Evolutionary conservation across 1,140 invertebrate species (phyloP).

Genomic region (Drosophila parabipectinata): DNA sequence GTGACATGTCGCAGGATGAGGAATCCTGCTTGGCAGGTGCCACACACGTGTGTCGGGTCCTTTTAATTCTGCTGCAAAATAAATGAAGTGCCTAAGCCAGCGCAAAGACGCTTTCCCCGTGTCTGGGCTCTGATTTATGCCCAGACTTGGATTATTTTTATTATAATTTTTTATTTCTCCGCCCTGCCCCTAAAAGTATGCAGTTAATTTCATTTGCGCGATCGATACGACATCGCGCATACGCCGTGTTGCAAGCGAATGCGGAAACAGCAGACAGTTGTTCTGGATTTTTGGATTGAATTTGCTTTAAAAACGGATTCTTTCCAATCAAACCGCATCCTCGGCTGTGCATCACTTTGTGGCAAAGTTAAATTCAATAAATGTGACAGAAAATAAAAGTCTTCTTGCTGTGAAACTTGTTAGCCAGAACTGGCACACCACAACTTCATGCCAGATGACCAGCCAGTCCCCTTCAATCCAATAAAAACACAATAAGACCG

Average conservation of each 20-base stretch:
- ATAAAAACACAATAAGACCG: slow-evolving; percentile 47
- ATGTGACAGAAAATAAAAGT: slow-evolving; percentile 36
- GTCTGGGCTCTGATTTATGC: slow-evolving; percentile 50
- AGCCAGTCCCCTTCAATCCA: slow-evolving; percentile 20
- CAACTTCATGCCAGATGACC: slow-evolving; percentile 28
- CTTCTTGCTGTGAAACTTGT: not conserved
- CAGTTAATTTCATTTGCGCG: slow-evolving; percentile 52
- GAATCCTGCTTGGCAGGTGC: slow-evolving; percentile 21
- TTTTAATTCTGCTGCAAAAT: slow-evolving; percentile 62
- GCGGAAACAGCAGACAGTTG: slow-evolving; percentile 42
- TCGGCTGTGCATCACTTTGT: slow-evolving; percentile 11
- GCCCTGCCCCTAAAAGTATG: slow-evolving; percentile 45
- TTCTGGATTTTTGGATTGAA: slow-evolving; percentile 36
- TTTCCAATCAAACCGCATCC: slow-evolving; percentile 38
- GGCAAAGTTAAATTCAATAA: slow-evolving; percentile 38
- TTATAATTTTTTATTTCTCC: slow-evolving; percentile 14
- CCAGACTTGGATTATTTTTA: slow-evolving; percentile 21
- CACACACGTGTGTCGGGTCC: slow-evolving; percentile 36
- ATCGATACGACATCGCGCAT: slow-evolving; percentile 53
- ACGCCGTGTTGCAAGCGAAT: slow-evolving; percentile 43
- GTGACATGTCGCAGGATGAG: slow-evolving; percentile 45
- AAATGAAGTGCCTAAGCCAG: slow-evolving; percentile 64
- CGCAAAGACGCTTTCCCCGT: slow-evolving; percentile 19
- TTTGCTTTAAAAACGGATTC: slow-evolving; percentile 23
- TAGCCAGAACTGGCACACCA: slow-evolving; percentile 9